phyloP scores from a whole-genome alignment of 2,888 invertebrate species.

The Lithodes maja region DNA sequence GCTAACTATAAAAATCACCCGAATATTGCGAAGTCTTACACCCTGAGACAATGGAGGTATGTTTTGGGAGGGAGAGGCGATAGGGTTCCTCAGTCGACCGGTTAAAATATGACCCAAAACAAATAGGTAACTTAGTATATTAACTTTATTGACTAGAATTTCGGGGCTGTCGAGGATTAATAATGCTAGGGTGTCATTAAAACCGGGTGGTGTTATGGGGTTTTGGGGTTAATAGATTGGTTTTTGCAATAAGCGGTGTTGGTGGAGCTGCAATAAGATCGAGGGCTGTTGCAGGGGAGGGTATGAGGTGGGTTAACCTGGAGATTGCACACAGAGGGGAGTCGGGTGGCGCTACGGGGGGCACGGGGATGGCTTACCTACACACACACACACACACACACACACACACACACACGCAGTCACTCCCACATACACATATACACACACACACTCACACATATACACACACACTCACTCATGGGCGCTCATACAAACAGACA shows the following conservation, averaged over 20 bases:
- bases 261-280: slow-evolving; percentile 31
- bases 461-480: background rate
- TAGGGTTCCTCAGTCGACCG: background rate
- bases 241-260: slow-evolving; percentile 22
- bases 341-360: slow-evolving; percentile 40
- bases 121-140: too few relatives aligned
- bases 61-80: background rate
- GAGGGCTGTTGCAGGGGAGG: slow-evolving; percentile 22
- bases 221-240: background rate
- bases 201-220: background rate
- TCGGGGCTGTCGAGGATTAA: too few relatives aligned
- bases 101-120: background rate
- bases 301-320: slow-evolving; percentile 44
- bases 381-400: slow-evolving; percentile 41
- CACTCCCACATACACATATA: slow-evolving; percentile 6
- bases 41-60: slow-evolving; percentile 47
- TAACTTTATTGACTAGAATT: too few relatives aligned
- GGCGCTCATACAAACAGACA: background rate
- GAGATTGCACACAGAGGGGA: slow-evolving; percentile 58
- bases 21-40: slow-evolving; percentile 45
- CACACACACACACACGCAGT: slow-evolving; percentile 16
- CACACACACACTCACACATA: slow-evolving; percentile 6
- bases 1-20: slow-evolving; percentile 56
- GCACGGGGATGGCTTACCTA: slow-evolving; percentile 28
- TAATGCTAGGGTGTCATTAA: too few relatives aligned